A percentile compares a stretch with the other conserved stretches of the same genome.
Evolutionary conservation across 2,113 vertebrate genomes (phyloP).

Genomic region (Anguilla japonica): DNA sequence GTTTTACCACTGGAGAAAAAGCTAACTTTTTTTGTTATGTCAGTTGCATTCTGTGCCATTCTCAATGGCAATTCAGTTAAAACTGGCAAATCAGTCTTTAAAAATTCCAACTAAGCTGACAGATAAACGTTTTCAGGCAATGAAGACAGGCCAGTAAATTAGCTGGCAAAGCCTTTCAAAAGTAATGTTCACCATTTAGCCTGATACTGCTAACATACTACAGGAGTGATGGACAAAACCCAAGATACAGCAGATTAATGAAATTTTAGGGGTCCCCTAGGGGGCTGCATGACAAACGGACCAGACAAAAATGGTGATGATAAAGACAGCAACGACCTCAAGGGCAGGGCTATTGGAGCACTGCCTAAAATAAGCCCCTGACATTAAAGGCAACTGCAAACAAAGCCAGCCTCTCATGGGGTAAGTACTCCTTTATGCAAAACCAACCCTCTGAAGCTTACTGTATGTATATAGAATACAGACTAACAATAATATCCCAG

Average conservation of each 20-base stretch:
- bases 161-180: slow-evolving; percentile 6
- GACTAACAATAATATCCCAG: background rate
- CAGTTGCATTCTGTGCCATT: background rate
- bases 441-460: background rate
- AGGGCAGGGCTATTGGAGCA: background rate
- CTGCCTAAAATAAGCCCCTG: slow-evolving; percentile 9
- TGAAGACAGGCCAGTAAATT: background rate
- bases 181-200: slow-evolving; percentile 57
- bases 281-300: background rate
- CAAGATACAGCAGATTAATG: background rate
- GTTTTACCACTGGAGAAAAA: background rate
- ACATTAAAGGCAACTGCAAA: background rate
- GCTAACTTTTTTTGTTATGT: background rate
- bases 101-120: background rate
- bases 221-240: slow-evolving; percentile 45
- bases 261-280: background rate
- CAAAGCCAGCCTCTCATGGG: background rate
- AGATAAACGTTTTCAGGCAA: background rate
- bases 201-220: slow-evolving; percentile 49
- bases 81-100: background rate
- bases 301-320: background rate
- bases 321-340: background rate
- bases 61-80: background rate
- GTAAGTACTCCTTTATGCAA: background rate
- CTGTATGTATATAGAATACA: background rate